Evolutionary conservation across 2,113 vertebrate species (phyloP), one percentile per base, ranked within the genome.

Genomic region (Pimephales promelas): DNA sequence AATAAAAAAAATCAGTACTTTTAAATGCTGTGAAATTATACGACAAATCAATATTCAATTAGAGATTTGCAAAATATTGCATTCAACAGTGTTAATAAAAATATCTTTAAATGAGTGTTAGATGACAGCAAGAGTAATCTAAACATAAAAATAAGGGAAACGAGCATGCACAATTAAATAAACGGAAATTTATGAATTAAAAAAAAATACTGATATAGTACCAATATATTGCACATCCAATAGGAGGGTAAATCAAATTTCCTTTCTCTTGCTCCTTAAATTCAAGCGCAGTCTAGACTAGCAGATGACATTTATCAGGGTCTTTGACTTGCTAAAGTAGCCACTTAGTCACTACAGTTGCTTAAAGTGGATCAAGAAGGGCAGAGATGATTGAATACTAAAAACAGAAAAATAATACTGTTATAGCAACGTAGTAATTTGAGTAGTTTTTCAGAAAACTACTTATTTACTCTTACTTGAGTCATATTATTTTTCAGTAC

Each of bases 331-430:
- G 72, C 18, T 28, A n/a, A 76, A 76, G 10, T 40, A 76, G 74
- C 74, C 52, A 76, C 74, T 76, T 57, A 57, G 74, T 31, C 31
- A 57, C 52, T 76, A 20, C 7, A 52, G 14, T n/a, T 76, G 26
- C 26, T 54, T 75, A 8, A 75, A 77, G 74, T 59, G 74, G 31
- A 59, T 57, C 31, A 57, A 22, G 10, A 77, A 16, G 11, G 20
- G 52, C 52, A 77, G 20, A 77, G 5, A 57, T n/a, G n/a, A 78
- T 61, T 40, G 8, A 40, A 40, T 10, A 40, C 40, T 40, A 40
- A 40, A 40, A 40, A 9, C 40, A 40, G 8, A 40, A 40, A 40
- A 9, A 40, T 9, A 40, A 40, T 40, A 40, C 40, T 40, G 9
- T 40, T 40, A 40, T 9, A 40, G 40, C 9, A 40, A 40, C 36